These are phyloP conservation scores for Imbricaverruca yamaguchii DNA, from an alignment of 2,888 invertebrate species.

Conservation along the genomic window DNA sequence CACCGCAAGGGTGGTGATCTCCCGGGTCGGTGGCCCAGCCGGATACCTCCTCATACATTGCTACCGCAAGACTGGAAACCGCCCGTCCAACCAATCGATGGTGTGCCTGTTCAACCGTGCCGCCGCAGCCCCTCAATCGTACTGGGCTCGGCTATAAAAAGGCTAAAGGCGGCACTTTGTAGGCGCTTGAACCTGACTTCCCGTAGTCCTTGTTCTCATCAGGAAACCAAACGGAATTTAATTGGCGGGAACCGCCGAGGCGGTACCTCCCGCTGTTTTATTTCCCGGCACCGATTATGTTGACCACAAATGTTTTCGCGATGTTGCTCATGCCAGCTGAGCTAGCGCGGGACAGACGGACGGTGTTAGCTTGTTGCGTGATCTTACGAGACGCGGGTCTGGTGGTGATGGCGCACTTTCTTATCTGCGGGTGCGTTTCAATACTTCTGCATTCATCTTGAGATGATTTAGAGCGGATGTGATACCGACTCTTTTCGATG, in stretches of 20 bases:
- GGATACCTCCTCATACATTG: too few relatives aligned
- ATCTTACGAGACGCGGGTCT: too few relatives aligned
- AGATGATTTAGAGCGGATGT: too few relatives aligned
- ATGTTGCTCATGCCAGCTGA: background rate
- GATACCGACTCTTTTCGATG: too few relatives aligned
- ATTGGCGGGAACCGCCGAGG: conserved; percentile 2
- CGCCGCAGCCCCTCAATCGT: background rate
- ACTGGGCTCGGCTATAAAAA: background rate
- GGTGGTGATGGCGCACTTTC: too few relatives aligned
- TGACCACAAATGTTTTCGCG: background rate
- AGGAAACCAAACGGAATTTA: background rate
- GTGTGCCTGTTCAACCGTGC: background rate
- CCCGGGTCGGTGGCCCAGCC: too few relatives aligned
- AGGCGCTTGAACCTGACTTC: background rate
- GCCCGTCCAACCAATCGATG: too few relatives aligned
- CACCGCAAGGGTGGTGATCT: too few relatives aligned
- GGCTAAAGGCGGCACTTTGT: background rate
- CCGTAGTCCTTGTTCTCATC: background rate
- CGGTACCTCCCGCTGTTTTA: background rate
- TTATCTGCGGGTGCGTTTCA: too few relatives aligned
- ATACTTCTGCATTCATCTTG: too few relatives aligned
- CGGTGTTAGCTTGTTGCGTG: too few relatives aligned
- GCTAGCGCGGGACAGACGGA: background rate
- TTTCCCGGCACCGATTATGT: background rate
- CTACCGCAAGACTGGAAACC: too few relatives aligned